A percentile compares a stretch with the other conserved stretches of the same genome.
Conservation (phyloP, 2,113 vertebrate genomes). For the Passer domesticus region DNA sequence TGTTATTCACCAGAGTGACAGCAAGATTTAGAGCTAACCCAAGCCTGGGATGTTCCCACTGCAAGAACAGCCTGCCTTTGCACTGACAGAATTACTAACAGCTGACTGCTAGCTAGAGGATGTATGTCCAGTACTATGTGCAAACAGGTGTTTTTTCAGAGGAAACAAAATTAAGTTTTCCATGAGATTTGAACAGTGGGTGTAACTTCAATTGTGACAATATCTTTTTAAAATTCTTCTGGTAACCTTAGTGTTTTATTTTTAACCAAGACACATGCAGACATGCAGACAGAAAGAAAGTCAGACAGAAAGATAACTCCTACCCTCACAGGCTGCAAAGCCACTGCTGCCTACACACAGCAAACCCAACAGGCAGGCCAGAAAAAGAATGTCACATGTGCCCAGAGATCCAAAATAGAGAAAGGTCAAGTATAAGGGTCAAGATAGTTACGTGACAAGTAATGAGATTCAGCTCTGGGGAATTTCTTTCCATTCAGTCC, state of each 20-base stretch:
- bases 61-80: neutral
- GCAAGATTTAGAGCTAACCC: neutral
- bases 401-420: slow-evolving; percentile 56
- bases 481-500: slow-evolving; percentile 14
- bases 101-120: neutral
- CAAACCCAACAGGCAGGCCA: slow-evolving; percentile 47
- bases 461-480: slow-evolving; percentile 36
- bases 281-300: slow-evolving; percentile 34
- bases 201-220: neutral
- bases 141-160: slow-evolving; percentile 29
- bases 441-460: slow-evolving; percentile 47
- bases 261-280: slow-evolving; percentile 54
- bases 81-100: neutral
- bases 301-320: slow-evolving; percentile 62
- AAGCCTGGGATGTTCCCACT: neutral
- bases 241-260: slow-evolving; percentile 45
- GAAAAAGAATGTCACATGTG: slow-evolving; percentile 54
- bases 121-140: neutral
- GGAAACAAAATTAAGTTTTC: neutral
- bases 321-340: slow-evolving; percentile 44
- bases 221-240: neutral
- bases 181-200: neutral
- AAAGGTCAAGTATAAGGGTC: slow-evolving; percentile 39
- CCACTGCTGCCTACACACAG: slow-evolving; percentile 67
- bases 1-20: neutral